Evolutionary conservation across 2,888 invertebrate species (phyloP).

Genomic region (Strigamia transsilvanica): DNA sequence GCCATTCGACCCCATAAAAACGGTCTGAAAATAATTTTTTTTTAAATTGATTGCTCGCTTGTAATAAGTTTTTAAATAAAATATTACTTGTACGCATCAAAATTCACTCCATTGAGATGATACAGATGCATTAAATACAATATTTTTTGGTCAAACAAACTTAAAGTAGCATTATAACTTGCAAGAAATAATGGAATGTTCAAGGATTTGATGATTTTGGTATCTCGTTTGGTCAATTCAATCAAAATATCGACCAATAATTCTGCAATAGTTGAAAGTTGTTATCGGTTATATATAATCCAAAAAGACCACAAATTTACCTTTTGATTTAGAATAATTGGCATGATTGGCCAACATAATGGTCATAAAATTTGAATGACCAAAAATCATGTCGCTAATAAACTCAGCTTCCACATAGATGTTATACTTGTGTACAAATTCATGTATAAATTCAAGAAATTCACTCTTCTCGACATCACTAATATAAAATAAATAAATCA

Average conservation of each 20-base stretch:
- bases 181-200: neutral
- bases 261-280: neutral
- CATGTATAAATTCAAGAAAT: neutral
- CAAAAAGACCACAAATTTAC: neutral
- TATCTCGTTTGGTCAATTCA: neutral
- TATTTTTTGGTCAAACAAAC: neutral
- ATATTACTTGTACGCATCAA: conserved; percentile 13
- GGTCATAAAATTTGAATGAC: conserved; percentile 5
- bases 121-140: neutral
- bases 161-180: conserved; percentile 6
- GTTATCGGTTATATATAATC: neutral
- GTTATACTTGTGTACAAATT: neutral
- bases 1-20: neutral
- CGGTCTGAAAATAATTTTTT: neutral
- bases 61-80: neutral
- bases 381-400: neutral
- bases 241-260: conserved; percentile 11
- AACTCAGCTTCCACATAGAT: neutral
- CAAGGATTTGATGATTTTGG: neutral
- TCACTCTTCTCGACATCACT: neutral
- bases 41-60: neutral
- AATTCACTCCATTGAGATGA: neutral
- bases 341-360: neutral
- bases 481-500: neutral
- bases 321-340: neutral